These are phyloP conservation scores for Venustoraphidia nigricollis DNA, from an alignment of 2,888 invertebrate species.

Conservation along the genomic window DNA sequence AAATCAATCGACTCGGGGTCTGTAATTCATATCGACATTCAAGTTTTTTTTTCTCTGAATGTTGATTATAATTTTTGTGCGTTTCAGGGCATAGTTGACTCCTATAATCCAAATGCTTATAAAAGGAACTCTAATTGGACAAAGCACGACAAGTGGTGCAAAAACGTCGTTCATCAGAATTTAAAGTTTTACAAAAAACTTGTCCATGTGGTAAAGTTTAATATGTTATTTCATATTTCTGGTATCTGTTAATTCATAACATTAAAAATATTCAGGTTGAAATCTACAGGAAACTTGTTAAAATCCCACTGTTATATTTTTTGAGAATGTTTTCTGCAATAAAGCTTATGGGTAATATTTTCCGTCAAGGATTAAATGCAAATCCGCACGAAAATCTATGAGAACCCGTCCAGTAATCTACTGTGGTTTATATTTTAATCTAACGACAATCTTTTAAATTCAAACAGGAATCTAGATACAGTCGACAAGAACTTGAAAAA, in stretches of 20 bases:
- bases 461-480: conserved; percentile 15
- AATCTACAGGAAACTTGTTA: too few species aligned
- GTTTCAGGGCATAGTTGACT: conserved; percentile 18
- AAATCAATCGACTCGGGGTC: conserved; percentile 41
- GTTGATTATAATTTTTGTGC: conserved; percentile 1
- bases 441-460: background rate
- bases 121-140: conserved; percentile 17
- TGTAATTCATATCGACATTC: conserved; percentile 11
- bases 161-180: conserved; percentile 18
- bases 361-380: too few species aligned
- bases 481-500: conserved; percentile 12
- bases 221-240: too few species aligned
- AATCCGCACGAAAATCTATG: too few species aligned
- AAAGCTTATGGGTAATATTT: too few species aligned
- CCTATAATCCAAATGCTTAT: conserved; percentile 20
- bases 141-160: conserved; percentile 15
- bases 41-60: background rate
- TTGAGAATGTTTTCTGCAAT: too few species aligned
- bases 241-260: too few species aligned
- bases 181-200: conserved; percentile 15
- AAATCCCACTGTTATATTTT: too few species aligned
- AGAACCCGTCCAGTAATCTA: too few species aligned
- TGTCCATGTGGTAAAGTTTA: conserved; percentile 8
- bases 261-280: too few species aligned
- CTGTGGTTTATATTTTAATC: too few species aligned